Percentiles rank a stretch among this genome's conserved stretches.
These are phyloP conservation scores for Periparus ater DNA, from an alignment of 2,797 vertebrate genomes.

Conservation along the genomic window DNA sequence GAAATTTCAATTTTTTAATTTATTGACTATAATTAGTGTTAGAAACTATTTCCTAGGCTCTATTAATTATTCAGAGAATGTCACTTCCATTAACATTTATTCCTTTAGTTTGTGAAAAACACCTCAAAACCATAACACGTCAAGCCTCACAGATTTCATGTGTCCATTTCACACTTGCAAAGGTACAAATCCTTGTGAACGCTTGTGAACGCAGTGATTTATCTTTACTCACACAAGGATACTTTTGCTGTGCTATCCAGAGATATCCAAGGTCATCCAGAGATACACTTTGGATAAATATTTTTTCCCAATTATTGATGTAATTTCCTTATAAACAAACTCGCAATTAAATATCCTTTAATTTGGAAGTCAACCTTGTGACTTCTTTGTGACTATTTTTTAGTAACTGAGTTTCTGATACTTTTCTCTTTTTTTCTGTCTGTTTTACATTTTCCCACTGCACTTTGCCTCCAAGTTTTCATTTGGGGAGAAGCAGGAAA, in stretches of 20 bases:
- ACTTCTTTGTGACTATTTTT: background rate
- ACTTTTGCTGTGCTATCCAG: background rate
- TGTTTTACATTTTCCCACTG: background rate
- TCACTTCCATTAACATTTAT: background rate
- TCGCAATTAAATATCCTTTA: background rate
- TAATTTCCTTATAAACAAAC: background rate
- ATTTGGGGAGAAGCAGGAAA: background rate
- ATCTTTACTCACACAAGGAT: background rate
- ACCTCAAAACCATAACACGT: background rate
- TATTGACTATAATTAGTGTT: background rate
- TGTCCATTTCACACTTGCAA: background rate
- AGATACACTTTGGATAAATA: background rate
- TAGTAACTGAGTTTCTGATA: background rate
- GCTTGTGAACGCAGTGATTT: background rate
- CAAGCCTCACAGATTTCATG: background rate
- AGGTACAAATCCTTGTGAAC: background rate
- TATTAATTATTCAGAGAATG: background rate
- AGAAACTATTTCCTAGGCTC: background rate
- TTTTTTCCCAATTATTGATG: background rate
- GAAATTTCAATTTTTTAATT: fast-evolving
- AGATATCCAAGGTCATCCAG: background rate
- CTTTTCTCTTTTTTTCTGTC: background rate
- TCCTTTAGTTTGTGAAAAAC: background rate
- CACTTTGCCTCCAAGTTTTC: background rate
- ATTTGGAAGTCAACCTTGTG: background rate